These are phyloP conservation scores for Aromia moschata DNA, from an alignment of 2,888 invertebrate species.

Conservation along the genomic window DNA sequence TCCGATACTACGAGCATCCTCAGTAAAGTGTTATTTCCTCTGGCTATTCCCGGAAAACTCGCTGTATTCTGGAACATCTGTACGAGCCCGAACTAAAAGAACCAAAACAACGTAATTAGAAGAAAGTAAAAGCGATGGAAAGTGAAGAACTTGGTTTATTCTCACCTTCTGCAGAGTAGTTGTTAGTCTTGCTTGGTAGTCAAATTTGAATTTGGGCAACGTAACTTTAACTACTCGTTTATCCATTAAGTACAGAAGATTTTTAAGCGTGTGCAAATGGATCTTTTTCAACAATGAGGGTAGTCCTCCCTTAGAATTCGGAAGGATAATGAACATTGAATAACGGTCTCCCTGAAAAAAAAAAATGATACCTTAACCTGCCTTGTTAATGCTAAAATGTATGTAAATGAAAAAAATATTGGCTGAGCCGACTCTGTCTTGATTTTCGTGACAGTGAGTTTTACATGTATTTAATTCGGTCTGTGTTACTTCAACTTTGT, in stretches of 20 bases:
- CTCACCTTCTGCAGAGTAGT: constrained; percentile 70
- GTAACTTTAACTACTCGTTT: constrained; percentile 70
- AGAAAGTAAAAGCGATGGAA: no score
- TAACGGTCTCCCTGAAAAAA: constrained; percentile 77
- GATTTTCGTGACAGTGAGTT: no score
- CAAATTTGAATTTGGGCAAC: constrained; percentile 80
- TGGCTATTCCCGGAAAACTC: constrained; percentile 74
- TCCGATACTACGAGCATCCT: constrained; percentile 70
- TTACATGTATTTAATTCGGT: no score
- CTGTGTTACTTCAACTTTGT: no score
- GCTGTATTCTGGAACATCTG: constrained; percentile 78
- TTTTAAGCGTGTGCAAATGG: constrained; percentile 66
- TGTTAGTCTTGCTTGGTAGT: constrained; percentile 72
- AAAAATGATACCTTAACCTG: no score
- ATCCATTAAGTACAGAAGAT: constrained; percentile 69
- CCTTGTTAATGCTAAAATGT: no score
- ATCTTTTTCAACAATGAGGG: constrained; percentile 68
- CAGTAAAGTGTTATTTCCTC: constrained; percentile 64
- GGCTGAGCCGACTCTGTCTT: no score
- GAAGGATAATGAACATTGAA: constrained; percentile 78
- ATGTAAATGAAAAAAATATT: no score
- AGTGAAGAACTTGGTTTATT: background rate
- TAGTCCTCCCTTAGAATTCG: constrained; percentile 72
- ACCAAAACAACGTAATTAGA: background rate
- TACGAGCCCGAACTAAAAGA: constrained; percentile 72